A percentile compares a stretch with the other conserved stretches of the same genome.
Evolutionary conservation across 1,140 invertebrate species (phyloP).

Genomic region (Leptinotarsa texana): DNA sequence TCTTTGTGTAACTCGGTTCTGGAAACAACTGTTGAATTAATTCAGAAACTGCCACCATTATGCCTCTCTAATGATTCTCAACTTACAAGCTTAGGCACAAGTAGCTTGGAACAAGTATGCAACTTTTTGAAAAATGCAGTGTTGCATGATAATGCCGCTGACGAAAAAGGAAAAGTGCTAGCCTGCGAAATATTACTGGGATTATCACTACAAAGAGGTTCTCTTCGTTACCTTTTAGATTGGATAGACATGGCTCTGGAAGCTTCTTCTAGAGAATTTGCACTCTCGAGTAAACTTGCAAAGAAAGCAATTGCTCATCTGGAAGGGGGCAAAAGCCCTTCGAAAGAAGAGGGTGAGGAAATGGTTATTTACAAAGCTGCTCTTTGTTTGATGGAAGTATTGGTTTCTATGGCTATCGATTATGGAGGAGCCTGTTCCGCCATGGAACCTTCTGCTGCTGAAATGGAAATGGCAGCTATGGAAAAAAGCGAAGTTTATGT

Average conservation of each 20-base stretch:
- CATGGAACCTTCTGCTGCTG: conserved; percentile 30
- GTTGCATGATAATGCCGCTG: conserved; percentile 59
- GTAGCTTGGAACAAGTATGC: conserved; percentile 61
- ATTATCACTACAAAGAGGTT: conserved; percentile 65
- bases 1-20: conserved; percentile 65
- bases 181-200: conserved; percentile 64
- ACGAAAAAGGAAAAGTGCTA: conserved; percentile 59
- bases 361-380: conserved; percentile 61
- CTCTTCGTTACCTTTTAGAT: conserved; percentile 65
- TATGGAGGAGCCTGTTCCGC: conserved; percentile 43
- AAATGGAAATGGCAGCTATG: conserved; percentile 45
- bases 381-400: conserved; percentile 61
- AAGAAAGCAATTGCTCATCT: conserved; percentile 46
- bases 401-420: conserved; percentile 54
- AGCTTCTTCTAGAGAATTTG: conserved; percentile 42
- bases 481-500: conserved; percentile 64
- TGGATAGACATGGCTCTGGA: conserved; percentile 68
- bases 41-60: conserved; percentile 63
- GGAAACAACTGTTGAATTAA: conserved; percentile 62
- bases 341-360: conserved; percentile 29
- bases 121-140: conserved; percentile 63
- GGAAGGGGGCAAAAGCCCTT: conserved; percentile 37
- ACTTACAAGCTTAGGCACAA: conserved; percentile 62
- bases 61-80: conserved; percentile 66
- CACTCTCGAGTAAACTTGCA: conserved; percentile 38